Base-by-base conservation (phyloP, 2,113 vertebrate species). In the Cochlearius cochlearius region DNA sequence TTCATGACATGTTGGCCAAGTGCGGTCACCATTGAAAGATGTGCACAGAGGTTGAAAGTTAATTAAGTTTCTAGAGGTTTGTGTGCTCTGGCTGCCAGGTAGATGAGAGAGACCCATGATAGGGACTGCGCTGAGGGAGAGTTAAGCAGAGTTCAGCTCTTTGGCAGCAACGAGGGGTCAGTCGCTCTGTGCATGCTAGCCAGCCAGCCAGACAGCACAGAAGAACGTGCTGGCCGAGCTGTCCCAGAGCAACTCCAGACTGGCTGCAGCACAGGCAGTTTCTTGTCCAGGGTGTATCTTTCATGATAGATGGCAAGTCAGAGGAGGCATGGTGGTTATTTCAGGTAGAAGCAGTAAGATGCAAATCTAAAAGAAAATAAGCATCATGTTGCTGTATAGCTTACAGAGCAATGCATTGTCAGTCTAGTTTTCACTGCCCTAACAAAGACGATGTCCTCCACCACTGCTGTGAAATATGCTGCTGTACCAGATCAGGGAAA, bases 81-180 rank as follows among this genome's bases (percentile, higher is more conserved):
- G 41, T 86, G 50, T 72, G 68, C 47, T 86, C 45, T 95, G 68
- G 55, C 83, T 96, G 83, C 63, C 45, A 74, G 88, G 89, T 80
- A 78, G 56, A 43, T 73, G 71, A 91, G 68, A 66, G 66, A 88
- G 36, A 88, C 67, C 63, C 25, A 3, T 49, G 39, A 27, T 8
- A 41, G 50, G 39, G 72, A 26, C 75, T 47, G 62, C 12, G 1
- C 75, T 66, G 63, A 86, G 86, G 86, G 89, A 92, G 86, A 86
- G 64, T 71, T 58, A 94, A 86, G 55, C 68, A 38, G 63, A 92
- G 93, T 95, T 96, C 89, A 95, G 68, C 20, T 94, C n/a, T 89
- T 90, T 86, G 83, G 95, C 89, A 95, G 86, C 80, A 67, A 32
- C 4, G 5, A 86, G 76, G 29, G 47, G 55, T 95, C 89, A 86